Evolutionary conservation across 2,888 invertebrate genomes (phyloP).

Genomic region (Sinhomidia bicolor): DNA sequence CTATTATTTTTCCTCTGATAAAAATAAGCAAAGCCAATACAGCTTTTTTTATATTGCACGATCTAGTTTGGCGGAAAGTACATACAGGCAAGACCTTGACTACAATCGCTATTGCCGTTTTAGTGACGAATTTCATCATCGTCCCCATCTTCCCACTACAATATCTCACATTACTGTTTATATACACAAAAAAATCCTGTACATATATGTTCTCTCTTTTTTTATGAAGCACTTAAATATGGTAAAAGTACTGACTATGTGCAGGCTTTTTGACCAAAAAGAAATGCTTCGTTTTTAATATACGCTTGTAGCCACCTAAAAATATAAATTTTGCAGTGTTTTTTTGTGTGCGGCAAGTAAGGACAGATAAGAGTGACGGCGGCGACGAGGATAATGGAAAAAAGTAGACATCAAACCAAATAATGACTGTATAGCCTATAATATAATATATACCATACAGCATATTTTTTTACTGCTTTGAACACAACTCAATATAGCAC

Average conservation of each 20-base stretch:
- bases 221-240: conserved; percentile 33
- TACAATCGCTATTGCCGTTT: conserved; percentile 8
- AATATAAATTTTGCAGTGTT: background rate
- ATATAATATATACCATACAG: conserved; percentile 20
- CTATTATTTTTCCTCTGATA: background rate
- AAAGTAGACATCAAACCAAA: conserved; percentile 46
- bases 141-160: background rate
- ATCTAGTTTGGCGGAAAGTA: background rate
- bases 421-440: conserved; percentile 26
- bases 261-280: background rate
- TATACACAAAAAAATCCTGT: background rate
- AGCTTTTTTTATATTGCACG: too few relatives aligned
- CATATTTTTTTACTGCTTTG: background rate
- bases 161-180: background rate
- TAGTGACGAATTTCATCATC: background rate
- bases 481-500: background rate
- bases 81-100: background rate
- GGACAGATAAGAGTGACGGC: conserved; percentile 21
- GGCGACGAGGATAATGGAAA: conserved; percentile 43
- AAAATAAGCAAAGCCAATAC: background rate
- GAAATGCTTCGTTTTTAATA: background rate
- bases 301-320: background rate
- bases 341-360: background rate
- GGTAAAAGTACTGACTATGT: background rate
- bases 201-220: background rate